These are phyloP conservation scores for Palloptera scutellata DNA, from an alignment of 2,888 invertebrate genomes.

Conservation along the genomic window DNA sequence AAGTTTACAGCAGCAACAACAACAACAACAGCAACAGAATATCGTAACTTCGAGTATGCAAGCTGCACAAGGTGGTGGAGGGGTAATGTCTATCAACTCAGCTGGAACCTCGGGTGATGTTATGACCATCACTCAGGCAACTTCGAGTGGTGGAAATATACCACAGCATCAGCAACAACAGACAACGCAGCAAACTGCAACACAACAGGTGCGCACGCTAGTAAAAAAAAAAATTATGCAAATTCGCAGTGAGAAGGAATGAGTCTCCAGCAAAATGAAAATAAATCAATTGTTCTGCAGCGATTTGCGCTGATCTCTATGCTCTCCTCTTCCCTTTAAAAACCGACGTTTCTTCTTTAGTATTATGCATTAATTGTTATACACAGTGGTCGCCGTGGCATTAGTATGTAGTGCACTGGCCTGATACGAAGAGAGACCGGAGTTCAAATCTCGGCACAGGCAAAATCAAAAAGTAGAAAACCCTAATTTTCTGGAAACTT, in stretches of 20 bases:
- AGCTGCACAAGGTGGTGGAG: constrained; percentile 12
- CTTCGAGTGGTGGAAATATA: constrained; percentile 15
- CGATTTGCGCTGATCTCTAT: not conserved
- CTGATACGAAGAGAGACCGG: too few relatives aligned
- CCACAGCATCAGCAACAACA: constrained; percentile 52
- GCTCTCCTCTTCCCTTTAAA: too few relatives aligned
- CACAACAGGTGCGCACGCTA: constrained; percentile 64
- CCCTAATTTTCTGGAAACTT: too few relatives aligned
- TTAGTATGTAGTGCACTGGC: too few relatives aligned
- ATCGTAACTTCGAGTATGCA: constrained; percentile 32
- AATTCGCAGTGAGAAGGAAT: constrained; percentile 63
- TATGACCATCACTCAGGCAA: constrained; percentile 56
- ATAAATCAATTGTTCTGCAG: constrained; percentile 15
- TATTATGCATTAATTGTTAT: too few relatives aligned
- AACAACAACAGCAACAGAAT: constrained; percentile 43
- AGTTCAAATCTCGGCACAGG: too few relatives aligned
- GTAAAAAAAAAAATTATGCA: constrained; percentile 64
- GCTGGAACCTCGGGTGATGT: constrained; percentile 55
- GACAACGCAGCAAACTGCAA: constrained; percentile 47
- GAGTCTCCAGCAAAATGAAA: constrained; percentile 32
- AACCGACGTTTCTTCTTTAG: too few relatives aligned
- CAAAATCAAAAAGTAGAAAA: too few relatives aligned
- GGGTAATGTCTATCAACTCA: constrained; percentile 36
- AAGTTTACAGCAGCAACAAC: constrained; percentile 51
- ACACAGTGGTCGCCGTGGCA: too few relatives aligned